Base-by-base conservation (phyloP, 2,888 invertebrate genomes). In the Heteropelma amictum region DNA sequence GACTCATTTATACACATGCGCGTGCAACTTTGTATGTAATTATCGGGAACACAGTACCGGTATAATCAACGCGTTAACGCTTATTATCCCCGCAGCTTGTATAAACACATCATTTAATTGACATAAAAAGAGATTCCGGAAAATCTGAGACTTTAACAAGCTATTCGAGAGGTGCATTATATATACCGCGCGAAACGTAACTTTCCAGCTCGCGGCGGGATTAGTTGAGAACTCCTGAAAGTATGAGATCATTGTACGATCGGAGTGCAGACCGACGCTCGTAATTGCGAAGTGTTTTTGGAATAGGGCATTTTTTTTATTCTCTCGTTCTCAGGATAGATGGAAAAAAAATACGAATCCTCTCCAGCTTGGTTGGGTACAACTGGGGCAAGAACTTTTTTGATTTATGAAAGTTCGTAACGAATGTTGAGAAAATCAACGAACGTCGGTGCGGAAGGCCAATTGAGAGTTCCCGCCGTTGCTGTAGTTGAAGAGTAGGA, bases 401-500 rank as follows among this genome's bases (percentile, higher is more conserved):
- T 23, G 21, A 23, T 14, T 38, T 56, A n/a, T 8, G 23, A 53
- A 28, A 61, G 42, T 42, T 40, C 49, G 28, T 38, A 17, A 23
- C 26, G 64, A 28, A 61, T 53, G 53, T 69, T 23, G 28, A n/a
- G 49, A 45, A 58, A 64, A 10, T 28, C 30, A 58, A 68, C 7
- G 30, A 23, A 30, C 17, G 28, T 42, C n/a, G 54, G 23, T 28
- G n/a, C n/a, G 7, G 23, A 56, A 63, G 14, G 35, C 21, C 40
- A 14, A 51, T 8, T 49, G 14, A 58, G 40, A 73, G 49, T 54
- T 72, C n/a, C 61, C 49, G 38, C n/a, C 14, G 6, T 58, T 40
- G 26, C 38, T 14, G 58, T n/a, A 35, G 30, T 35, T 23, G 28
- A 76, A 70, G 53, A 28, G 38, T 45, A 56, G 38, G 38, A 64